A percentile compares a stretch with the other conserved stretches of the same genome.
Conservation (phyloP, 2,113 vertebrate species). For the Nesoenas mayeri region DNA sequence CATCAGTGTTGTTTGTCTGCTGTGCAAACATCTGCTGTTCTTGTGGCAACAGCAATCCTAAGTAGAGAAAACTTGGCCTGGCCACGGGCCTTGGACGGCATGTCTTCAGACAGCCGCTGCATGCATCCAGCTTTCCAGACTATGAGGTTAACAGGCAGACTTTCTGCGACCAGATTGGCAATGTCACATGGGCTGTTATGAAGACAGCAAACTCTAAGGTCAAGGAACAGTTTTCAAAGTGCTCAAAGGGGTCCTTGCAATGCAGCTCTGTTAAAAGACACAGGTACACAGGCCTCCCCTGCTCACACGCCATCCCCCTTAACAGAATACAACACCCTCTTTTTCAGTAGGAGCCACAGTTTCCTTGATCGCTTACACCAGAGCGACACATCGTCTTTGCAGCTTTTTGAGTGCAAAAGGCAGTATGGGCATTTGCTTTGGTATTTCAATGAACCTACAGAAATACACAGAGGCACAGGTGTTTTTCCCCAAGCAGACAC, state of each 20-base stretch:
- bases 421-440: neutral
- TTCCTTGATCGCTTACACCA: neutral
- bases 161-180: neutral
- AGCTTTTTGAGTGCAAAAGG: neutral
- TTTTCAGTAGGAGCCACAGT: neutral
- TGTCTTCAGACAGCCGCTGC: neutral
- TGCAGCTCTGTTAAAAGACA: neutral
- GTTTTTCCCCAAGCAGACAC: neutral
- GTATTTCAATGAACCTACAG: neutral
- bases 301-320: neutral
- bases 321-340: neutral
- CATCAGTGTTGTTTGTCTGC: conserved; percentile 35
- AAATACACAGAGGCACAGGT: neutral
- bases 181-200: rapidly evolving
- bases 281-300: neutral
- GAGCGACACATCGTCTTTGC: neutral
- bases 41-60: neutral
- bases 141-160: neutral
- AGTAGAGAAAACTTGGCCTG: conserved; percentile 4
- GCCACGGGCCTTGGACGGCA: conserved; percentile 1
- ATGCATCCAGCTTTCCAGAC: neutral
- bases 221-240: neutral
- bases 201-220: neutral
- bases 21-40: conserved; percentile 47
- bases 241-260: neutral